A percentile compares a stretch with the other conserved stretches of the same genome.
phyloP scores from a whole-genome alignment of 2,113 vertebrate species.

The Calypte anna region DNA sequence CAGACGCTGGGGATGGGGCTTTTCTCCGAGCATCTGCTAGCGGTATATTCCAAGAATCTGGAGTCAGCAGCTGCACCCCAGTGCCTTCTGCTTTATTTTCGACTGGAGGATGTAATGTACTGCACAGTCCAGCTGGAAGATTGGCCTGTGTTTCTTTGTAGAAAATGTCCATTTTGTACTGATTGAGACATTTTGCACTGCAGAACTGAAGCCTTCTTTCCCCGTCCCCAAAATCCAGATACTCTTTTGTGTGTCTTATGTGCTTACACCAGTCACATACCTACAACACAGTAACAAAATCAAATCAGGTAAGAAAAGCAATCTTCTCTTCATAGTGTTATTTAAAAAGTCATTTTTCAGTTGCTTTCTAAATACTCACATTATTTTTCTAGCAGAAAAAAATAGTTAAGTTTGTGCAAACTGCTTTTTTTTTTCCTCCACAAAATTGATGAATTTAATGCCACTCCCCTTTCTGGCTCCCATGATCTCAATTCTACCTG shows the following conservation, averaged over 20 bases:
- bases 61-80: constrained; percentile 95
- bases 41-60: constrained; percentile 97
- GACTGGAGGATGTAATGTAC: constrained; percentile 85
- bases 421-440: neutral
- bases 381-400: constrained; percentile 35
- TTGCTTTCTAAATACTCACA: constrained; percentile 51
- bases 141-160: constrained; percentile 99
- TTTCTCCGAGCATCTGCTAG: constrained; percentile 92
- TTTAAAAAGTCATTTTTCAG: constrained; percentile 52
- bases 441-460: neutral
- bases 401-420: neutral
- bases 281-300: constrained; percentile 85
- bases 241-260: constrained; percentile 99
- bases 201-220: constrained; percentile 99
- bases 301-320: constrained; percentile 77
- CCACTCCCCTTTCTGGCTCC: neutral
- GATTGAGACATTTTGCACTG: constrained; percentile 99
- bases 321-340: constrained; percentile 69
- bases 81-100: constrained; percentile 91
- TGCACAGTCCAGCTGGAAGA: constrained; percentile 93
- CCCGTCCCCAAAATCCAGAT: constrained; percentile 98
- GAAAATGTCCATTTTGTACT: constrained; percentile 99
- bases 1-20: constrained; percentile 88
- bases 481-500: neutral
- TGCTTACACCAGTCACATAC: constrained; percentile 99